These are phyloP conservation scores for Parnassius smintheus DNA, from an alignment of 2,888 invertebrate genomes.

Conservation along the genomic window DNA sequence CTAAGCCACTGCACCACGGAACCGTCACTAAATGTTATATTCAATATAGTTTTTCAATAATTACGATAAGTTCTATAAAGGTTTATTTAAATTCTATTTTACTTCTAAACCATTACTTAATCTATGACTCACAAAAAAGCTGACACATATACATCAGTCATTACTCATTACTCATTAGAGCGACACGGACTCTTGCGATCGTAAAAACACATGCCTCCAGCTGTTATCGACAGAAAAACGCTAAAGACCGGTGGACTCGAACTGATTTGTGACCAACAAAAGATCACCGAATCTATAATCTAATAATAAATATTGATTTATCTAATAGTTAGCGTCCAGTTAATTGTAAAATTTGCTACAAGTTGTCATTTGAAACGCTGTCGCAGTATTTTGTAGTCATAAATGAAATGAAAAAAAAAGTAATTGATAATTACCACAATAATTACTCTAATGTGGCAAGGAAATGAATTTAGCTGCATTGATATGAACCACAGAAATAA, in stretches of 20 bases:
- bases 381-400: too few relatives aligned
- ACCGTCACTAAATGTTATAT: too few relatives aligned
- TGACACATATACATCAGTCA: conserved; percentile 71
- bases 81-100: background rate
- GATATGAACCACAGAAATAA: too few relatives aligned
- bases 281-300: conserved; percentile 46
- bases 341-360: too few relatives aligned
- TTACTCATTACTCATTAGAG: conserved; percentile 43
- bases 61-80: too few relatives aligned
- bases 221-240: conserved; percentile 53
- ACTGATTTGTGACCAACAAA: conserved; percentile 59
- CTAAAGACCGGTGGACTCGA: conserved; percentile 56
- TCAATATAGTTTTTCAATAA: too few relatives aligned
- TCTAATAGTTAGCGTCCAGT: background rate
- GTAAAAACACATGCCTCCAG: conserved; percentile 65
- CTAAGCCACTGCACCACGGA: too few relatives aligned
- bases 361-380: too few relatives aligned
- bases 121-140: conserved; percentile 57
- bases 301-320: conserved; percentile 16
- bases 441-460: too few relatives aligned
- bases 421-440: too few relatives aligned
- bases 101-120: conserved; percentile 28
- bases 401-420: too few relatives aligned
- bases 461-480: too few relatives aligned
- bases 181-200: conserved; percentile 54